Conservation (phyloP, 2,797 vertebrate species). For the Spinus pinus region DNA sequence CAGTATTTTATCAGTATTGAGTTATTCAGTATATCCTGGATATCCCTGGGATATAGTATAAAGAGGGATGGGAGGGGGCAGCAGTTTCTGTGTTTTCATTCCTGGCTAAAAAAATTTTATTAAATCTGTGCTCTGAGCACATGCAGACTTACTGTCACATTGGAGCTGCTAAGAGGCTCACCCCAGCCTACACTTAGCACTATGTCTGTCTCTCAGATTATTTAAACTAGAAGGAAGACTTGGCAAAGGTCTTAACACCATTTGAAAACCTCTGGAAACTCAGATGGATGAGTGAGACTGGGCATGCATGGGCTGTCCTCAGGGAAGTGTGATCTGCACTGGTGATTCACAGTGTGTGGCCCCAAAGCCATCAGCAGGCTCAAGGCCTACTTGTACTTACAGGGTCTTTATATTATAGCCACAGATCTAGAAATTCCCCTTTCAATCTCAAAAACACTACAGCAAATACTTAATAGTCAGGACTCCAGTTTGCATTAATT, state of each 20-base stretch:
- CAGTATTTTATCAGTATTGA: neutral
- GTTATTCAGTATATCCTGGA: neutral
- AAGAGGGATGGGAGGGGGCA: fast-evolving
- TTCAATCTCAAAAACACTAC: neutral
- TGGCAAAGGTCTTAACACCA: neutral
- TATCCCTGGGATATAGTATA: neutral
- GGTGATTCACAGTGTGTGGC: neutral
- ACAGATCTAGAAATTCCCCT: neutral
- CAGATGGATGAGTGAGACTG: neutral
- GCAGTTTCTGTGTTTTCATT: neutral
- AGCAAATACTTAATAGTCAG: neutral
- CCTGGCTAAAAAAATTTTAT: neutral
- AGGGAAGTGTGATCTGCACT: neutral
- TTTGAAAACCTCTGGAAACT: neutral
- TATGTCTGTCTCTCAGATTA: neutral
- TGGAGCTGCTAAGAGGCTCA: neutral
- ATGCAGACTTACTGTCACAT: neutral
- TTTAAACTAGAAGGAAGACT: neutral
- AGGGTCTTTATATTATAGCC: neutral
- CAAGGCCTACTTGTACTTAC: neutral
- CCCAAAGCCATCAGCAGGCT: neutral
- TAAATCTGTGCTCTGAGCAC: neutral
- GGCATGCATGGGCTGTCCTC: neutral
- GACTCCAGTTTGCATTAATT: neutral
- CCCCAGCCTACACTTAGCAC: neutral